Evolutionary conservation across 2,113 vertebrate genomes (phyloP).

Genomic region (Toxotes chatareus): DNA sequence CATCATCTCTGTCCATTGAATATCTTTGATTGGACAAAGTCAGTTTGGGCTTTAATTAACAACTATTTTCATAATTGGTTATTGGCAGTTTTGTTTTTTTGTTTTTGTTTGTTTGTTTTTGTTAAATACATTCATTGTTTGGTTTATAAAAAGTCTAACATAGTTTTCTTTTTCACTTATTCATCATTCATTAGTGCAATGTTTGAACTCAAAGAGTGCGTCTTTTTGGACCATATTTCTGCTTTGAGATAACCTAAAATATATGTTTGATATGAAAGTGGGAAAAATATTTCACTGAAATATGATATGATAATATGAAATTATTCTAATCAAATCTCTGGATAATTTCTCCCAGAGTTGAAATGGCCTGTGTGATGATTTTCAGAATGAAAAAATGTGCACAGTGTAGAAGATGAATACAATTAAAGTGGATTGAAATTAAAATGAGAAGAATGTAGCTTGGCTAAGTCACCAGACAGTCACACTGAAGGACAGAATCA

Average conservation of each 20-base stretch:
- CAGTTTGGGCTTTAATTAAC: background rate
- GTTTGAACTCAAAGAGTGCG: background rate
- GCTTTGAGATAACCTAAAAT: background rate
- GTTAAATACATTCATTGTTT: background rate
- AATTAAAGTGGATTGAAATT: slow-evolving; percentile 46
- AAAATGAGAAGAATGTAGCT: slow-evolving; percentile 50
- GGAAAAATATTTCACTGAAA: slow-evolving; percentile 16
- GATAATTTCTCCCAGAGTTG: slow-evolving; percentile 20
- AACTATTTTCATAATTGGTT: background rate
- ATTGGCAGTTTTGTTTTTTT: background rate
- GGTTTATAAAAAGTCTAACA: background rate
- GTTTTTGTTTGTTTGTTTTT: too few relatives aligned
- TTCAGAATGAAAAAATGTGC: slow-evolving; percentile 29
- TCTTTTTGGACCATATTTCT: background rate
- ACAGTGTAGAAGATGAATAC: slow-evolving; percentile 19
- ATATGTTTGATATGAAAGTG: background rate
- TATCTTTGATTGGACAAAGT: background rate
- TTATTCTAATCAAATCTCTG: slow-evolving; percentile 32
- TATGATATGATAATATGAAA: background rate
- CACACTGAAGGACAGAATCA: slow-evolving; percentile 29
- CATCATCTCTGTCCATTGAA: background rate
- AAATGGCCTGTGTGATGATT: slow-evolving; percentile 24
- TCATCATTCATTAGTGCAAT: background rate
- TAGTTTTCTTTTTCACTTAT: background rate
- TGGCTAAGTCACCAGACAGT: slow-evolving; percentile 19